Evolutionary conservation across 2,797 vertebrate species (phyloP).

Genomic region (Enteromius radiatus): DNA sequence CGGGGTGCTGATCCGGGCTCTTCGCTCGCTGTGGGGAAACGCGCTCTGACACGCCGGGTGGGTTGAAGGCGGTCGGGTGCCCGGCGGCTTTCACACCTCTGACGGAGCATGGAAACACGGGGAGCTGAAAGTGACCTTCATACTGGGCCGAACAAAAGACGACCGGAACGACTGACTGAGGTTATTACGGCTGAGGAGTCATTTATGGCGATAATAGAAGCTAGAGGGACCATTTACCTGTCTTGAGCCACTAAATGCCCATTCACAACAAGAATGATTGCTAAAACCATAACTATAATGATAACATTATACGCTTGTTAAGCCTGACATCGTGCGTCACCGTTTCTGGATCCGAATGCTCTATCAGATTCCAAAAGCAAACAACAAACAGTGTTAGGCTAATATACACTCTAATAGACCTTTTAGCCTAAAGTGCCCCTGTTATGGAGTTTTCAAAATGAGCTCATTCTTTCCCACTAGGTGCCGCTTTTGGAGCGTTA

Average conservation of each 20-base stretch:
- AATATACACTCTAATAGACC: neutral
- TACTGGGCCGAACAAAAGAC: constrained; percentile 15
- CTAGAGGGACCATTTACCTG: constrained; percentile 4
- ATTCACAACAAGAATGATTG: neutral
- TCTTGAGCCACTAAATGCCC: neutral
- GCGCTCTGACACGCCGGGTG: constrained; percentile 66
- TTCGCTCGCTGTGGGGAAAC: constrained; percentile 63
- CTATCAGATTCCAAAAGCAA: neutral
- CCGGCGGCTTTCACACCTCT: constrained; percentile 70
- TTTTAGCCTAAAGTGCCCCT: too few relatives aligned
- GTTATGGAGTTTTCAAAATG: too few relatives aligned
- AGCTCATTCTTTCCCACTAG: too few relatives aligned
- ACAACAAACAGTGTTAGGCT: neutral
- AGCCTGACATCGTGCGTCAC: neutral
- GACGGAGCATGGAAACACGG: constrained; percentile 36
- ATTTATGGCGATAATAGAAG: constrained; percentile 8
- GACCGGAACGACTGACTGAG: neutral
- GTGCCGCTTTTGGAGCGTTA: too few relatives aligned
- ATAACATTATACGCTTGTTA: neutral
- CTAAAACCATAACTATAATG: neutral
- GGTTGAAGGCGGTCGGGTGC: constrained; percentile 59
- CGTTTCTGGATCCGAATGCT: neutral
- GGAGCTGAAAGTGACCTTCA: constrained; percentile 61
- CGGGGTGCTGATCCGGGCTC: constrained; percentile 24
- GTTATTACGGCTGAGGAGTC: constrained; percentile 6